Evolutionary conservation across 2,797 vertebrate species (phyloP), one percentile per base, ranked within the genome.

Genomic region (Natrix natrix): DNA sequence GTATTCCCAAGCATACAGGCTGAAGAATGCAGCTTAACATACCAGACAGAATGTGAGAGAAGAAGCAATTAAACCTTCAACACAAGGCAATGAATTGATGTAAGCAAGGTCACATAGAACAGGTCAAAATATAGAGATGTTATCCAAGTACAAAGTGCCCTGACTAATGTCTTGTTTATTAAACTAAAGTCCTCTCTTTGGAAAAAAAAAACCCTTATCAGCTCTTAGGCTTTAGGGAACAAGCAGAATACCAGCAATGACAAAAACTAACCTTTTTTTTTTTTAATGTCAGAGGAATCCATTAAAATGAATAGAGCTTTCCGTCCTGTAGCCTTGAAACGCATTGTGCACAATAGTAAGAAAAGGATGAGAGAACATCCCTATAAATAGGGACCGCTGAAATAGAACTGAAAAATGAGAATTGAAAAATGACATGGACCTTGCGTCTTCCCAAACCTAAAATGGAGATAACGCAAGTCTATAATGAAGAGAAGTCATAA

Each of bases 391-490:
- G 94, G 92, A 91, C 92, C 93, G 91, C 93, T 93, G 95, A 97
- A 97, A 96, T 95, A 63, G 93, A 93, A 94, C 91, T 96, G 95
- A 97, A 96, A 95, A 94, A 96, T 96, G 95, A 95, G 94, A 95
- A 95, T 92, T 94, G 94, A 93, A 96, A 94, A 96, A 74, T 74
- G 91, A 93, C 94, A 95, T 93, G 93, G 86, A 83, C 26, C 90
- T 93, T 92, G 91, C 93, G 91, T 95, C 95, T 93, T 96, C 95
- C 94, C 93, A 95, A 91, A 95, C 92, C 93, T 55, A 93, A 95
- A 96, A 93, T 94, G 91, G 96, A 95, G 94, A 20, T 95, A 96
- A 96, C 94, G 92, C 95, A 83, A 95, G 95, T 94, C 94, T 95
- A 95, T 95, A 94, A 97, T 94, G 95, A 96, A 95, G 93, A 90